A percentile compares a stretch with the other conserved stretches of the same genome.
Evolutionary conservation across 2,797 vertebrate genomes (phyloP).

Genomic region (Pempheris klunzingeri): DNA sequence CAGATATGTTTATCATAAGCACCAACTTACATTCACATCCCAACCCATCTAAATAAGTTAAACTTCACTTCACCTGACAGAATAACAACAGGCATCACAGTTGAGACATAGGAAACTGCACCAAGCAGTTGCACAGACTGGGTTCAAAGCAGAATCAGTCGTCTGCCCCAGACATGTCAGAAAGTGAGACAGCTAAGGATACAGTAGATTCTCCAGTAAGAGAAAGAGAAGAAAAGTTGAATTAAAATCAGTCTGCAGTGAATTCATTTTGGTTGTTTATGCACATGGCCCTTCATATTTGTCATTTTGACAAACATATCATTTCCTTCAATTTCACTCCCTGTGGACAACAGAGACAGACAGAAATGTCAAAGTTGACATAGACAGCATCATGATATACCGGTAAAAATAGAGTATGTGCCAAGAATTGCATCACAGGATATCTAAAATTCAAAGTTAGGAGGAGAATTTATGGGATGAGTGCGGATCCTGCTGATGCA

Average conservation of each 20-base stretch:
- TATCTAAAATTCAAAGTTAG: conserved; percentile 15
- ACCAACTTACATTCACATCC: no score
- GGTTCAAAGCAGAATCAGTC: conserved; percentile 12
- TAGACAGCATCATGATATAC: neutral
- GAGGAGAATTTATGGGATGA: conserved; percentile 14
- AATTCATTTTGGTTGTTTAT: neutral
- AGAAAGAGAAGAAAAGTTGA: neutral
- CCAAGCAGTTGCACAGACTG: neutral
- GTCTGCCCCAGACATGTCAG: neutral
- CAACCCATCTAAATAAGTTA: no score
- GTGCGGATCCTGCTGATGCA: conserved; percentile 15
- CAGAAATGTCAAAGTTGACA: conserved; percentile 16
- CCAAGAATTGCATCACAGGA: neutral
- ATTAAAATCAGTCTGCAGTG: neutral
- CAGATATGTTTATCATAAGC: neutral
- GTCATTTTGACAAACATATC: conserved; percentile 7
- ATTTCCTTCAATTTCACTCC: conserved; percentile 13
- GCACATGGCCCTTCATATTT: neutral
- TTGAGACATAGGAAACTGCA: neutral
- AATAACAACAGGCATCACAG: conserved; percentile 3
- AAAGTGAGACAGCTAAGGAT: neutral
- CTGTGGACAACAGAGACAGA: neutral
- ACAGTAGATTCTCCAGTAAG: neutral
- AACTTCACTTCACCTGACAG: neutral
- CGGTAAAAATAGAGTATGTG: conserved; percentile 26